Conservation (phyloP, 2,113 vertebrate species). For the Rhabdornis inornatus region DNA sequence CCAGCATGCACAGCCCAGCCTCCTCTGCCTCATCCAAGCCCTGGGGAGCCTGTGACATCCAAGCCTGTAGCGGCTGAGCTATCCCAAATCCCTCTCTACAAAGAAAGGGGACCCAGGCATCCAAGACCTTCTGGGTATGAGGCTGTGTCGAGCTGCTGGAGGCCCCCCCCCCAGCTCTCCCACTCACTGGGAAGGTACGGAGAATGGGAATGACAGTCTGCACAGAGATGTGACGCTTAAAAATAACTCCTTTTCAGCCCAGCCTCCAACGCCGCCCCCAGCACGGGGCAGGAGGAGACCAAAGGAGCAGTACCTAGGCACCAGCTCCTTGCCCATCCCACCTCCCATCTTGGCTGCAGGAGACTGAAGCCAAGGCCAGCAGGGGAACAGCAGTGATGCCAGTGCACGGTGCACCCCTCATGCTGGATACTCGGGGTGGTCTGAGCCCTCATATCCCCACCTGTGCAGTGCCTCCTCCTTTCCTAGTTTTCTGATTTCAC, state of each 20-base stretch:
- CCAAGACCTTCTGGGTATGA: accelerated
- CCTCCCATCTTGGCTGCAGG: neutral
- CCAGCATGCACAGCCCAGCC: neutral
- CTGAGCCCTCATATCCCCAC: neutral
- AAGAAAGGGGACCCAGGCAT: neutral
- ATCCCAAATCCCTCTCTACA: neutral
- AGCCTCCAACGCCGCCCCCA: neutral
- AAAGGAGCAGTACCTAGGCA: neutral
- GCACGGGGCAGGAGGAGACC: neutral
- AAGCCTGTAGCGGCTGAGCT: accelerated
- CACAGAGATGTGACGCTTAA: neutral
- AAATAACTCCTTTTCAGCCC: conserved; percentile 26
- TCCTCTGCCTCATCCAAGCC: neutral
- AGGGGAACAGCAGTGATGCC: neutral
- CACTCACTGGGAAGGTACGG: neutral
- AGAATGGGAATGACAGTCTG: neutral
- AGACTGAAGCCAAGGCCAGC: accelerated
- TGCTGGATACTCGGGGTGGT: neutral
- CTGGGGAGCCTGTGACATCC: neutral
- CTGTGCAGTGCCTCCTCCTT: neutral
- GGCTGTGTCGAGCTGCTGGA: neutral
- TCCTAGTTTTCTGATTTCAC: neutral
- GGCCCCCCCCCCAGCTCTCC: neutral
- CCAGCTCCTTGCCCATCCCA: neutral
- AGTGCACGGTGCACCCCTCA: accelerated